Evolutionary conservation across 2,797 vertebrate species (phyloP).

Genomic region (Tragopan temminckii): DNA sequence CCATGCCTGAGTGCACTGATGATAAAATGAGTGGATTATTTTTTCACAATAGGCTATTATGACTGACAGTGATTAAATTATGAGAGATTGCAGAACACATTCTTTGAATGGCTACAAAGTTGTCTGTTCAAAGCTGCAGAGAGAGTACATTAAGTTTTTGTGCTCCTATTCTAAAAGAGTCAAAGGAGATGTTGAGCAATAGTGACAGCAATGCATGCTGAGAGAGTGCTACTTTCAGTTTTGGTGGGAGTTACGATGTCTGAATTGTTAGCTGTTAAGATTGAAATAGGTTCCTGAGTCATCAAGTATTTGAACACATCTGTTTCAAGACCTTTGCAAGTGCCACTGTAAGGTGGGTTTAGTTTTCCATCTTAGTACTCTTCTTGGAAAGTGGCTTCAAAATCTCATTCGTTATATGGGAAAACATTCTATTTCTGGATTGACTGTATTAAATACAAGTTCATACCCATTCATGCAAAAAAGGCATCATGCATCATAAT

Average conservation of each 20-base stretch:
- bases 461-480: neutral
- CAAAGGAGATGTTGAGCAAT: neutral
- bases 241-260: neutral
- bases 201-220: neutral
- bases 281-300: neutral
- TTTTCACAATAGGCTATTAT: slow-evolving; percentile 71
- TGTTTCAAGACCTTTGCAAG: neutral
- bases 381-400: neutral
- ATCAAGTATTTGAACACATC: neutral
- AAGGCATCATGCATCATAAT: neutral
- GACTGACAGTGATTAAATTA: slow-evolving; percentile 66
- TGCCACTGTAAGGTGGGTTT: neutral
- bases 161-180: slow-evolving; percentile 8
- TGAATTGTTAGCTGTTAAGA: neutral
- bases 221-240: neutral
- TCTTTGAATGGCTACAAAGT: slow-evolving; percentile 36
- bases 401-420: neutral
- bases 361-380: neutral
- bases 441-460: neutral
- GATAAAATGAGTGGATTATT: slow-evolving; percentile 73
- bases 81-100: slow-evolving; percentile 39
- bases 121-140: slow-evolving; percentile 17
- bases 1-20: slow-evolving; percentile 67
- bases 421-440: neutral
- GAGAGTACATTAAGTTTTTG: slow-evolving; percentile 43